A percentile compares a stretch with the other conserved stretches of the same genome.
These are phyloP conservation scores for Halictus ligatus DNA, from an alignment of 2,888 invertebrate species.

Conservation along the genomic window DNA sequence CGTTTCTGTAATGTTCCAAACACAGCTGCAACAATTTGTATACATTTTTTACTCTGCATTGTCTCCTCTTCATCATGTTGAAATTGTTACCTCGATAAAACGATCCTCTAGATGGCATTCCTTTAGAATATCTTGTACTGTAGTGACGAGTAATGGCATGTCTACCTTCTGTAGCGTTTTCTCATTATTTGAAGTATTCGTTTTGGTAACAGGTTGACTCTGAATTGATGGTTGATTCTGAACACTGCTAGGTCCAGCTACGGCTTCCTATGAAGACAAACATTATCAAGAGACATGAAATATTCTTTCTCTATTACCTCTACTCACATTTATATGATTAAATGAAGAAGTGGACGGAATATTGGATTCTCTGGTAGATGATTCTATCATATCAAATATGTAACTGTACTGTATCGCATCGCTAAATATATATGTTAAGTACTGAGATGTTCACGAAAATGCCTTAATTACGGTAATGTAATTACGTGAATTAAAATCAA, in stretches of 20 bases:
- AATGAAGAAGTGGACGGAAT: conserved; percentile 3
- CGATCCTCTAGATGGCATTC: conserved; percentile 89
- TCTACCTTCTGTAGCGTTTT: conserved; percentile 71
- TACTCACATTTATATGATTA: conserved; percentile 43
- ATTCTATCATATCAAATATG: conserved; percentile 63
- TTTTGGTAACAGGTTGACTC: conserved; percentile 3
- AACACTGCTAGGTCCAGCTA: conserved; percentile 66
- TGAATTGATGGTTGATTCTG: conserved; percentile 32
- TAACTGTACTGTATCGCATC: conserved; percentile 85
- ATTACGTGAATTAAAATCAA: conserved; percentile 71
- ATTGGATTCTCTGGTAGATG: conserved; percentile 51
- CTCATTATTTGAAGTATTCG: conserved; percentile 19
- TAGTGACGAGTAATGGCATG: conserved; percentile 85
- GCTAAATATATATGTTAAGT: conserved; percentile 80
- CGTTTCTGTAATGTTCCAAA: conserved; percentile 91
- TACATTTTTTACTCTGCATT: neutral
- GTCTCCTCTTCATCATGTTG: neutral
- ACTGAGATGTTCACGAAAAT: conserved; percentile 6
- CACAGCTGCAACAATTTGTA: conserved; percentile 87
- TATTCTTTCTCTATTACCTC: neutral
- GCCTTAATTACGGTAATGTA: neutral
- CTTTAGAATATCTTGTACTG: conserved; percentile 89
- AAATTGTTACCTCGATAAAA: conserved; percentile 85
- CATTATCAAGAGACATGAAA: conserved; percentile 23
- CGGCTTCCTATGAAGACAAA: conserved; percentile 56